A percentile compares a stretch with the other conserved stretches of the same genome.
phyloP scores from a whole-genome alignment of 2,113 vertebrate species.

The Sinocyclocheilus maitianheensis region DNA sequence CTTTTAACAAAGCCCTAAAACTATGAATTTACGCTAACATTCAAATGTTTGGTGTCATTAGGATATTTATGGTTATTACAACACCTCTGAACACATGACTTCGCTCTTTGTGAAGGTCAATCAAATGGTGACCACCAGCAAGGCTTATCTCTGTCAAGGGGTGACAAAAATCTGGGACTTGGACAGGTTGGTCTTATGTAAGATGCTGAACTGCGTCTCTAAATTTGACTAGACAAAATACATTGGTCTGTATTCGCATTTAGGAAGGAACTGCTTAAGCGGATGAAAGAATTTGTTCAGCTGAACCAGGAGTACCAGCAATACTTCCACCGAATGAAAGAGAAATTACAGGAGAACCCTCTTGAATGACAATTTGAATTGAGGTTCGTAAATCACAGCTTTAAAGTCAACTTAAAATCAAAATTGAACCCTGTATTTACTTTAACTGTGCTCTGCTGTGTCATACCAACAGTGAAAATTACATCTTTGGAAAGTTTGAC shows the following conservation, averaged over 20 bases:
- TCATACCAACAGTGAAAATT: slow-evolving; percentile 76
- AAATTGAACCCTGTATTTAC: neutral
- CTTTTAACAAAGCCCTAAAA: neutral
- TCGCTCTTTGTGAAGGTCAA: slow-evolving; percentile 85
- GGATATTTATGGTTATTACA: slow-evolving; percentile 67
- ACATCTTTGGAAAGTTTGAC: slow-evolving; percentile 85
- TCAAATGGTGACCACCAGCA: slow-evolving; percentile 81
- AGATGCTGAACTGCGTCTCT: neutral
- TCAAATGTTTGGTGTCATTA: too few relatives aligned
- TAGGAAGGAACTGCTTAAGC: slow-evolving; percentile 76
- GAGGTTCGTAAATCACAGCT: slow-evolving; percentile 67
- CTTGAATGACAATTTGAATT: slow-evolving; percentile 76
- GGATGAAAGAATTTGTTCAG: slow-evolving; percentile 72
- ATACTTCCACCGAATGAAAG: slow-evolving; percentile 74
- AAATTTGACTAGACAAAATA: neutral
- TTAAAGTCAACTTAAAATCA: neutral
- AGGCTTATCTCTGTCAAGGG: slow-evolving; percentile 71
- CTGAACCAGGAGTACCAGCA: slow-evolving; percentile 77
- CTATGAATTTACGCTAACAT: too few relatives aligned
- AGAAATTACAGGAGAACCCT: slow-evolving; percentile 72
- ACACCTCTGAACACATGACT: slow-evolving; percentile 81
- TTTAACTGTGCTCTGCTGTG: neutral
- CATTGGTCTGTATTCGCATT: slow-evolving; percentile 5
- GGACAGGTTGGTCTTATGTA: slow-evolving; percentile 70
- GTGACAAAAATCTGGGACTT: slow-evolving; percentile 80